Conservation (phyloP, 2,113 vertebrate species). For the Gila orcuttii region DNA sequence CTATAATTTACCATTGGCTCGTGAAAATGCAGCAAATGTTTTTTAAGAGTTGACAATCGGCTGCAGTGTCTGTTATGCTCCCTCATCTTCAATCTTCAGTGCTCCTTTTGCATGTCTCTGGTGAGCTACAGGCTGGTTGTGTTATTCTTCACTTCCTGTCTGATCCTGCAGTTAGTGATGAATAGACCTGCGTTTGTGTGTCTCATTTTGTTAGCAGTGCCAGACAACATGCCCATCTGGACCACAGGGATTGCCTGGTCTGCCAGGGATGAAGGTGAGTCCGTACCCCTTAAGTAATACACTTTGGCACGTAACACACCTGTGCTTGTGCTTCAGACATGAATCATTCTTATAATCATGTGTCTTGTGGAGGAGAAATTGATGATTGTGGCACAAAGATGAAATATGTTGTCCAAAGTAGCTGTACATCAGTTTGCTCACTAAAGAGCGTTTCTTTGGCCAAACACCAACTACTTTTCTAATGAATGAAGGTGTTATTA, state of each 20-base stretch:
- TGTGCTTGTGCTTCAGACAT: too few relatives aligned
- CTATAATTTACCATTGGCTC: not conserved
- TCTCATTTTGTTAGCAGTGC: constrained; percentile 67
- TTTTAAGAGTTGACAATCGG: not conserved
- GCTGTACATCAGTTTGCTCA: not conserved
- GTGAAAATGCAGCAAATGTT: not conserved
- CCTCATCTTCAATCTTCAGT: not conserved
- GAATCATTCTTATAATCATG: too few relatives aligned
- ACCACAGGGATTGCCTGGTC: constrained; percentile 74
- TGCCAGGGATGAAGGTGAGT: constrained; percentile 79
- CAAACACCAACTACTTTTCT: not conserved
- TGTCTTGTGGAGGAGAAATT: too few relatives aligned
- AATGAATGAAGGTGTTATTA: not conserved
- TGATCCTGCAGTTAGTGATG: not conserved
- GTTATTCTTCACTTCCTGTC: not conserved
- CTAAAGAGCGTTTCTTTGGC: not conserved
- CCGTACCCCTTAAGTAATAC: not conserved
- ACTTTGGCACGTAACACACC: too few relatives aligned
- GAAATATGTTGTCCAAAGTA: not conserved
- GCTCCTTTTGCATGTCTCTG: constrained; percentile 1
- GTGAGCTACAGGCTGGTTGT: not conserved
- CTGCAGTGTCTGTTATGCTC: not conserved
- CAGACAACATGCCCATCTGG: constrained; percentile 77
- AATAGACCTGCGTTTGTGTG: constrained; percentile 19
- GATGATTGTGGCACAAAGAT: not conserved